Evolutionary conservation across 1,140 invertebrate species (phyloP).

Genomic region (Notospermus geniculatus): DNA sequence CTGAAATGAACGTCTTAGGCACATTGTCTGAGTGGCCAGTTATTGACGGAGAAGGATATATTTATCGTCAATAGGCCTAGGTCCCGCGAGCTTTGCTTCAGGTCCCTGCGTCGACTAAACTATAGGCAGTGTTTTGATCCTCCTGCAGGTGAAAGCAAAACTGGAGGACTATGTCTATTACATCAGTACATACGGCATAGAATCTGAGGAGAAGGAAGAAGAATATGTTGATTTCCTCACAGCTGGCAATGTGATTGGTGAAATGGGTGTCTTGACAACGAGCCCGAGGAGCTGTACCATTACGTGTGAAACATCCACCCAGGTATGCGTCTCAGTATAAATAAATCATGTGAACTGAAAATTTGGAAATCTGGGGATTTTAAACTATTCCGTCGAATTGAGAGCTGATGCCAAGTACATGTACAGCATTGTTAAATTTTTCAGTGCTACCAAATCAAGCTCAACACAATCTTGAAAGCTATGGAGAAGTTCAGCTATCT

Average conservation of each 20-base stretch:
- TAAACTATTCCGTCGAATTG: not conserved
- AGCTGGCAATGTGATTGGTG: conserved; percentile 55
- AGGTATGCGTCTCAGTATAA: conserved; percentile 29
- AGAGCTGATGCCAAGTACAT: not conserved
- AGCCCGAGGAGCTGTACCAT: conserved; percentile 43
- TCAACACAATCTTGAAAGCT: not conserved
- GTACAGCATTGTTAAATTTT: not conserved
- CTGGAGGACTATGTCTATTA: not conserved
- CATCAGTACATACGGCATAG: not conserved
- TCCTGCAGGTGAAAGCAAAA: not conserved
- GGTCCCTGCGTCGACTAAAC: too few relatives aligned
- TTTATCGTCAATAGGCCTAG: too few relatives aligned
- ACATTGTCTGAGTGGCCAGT: too few relatives aligned
- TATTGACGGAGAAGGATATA: too few relatives aligned
- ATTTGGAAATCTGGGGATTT: not conserved
- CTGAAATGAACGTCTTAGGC: too few relatives aligned
- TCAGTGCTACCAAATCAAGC: too few relatives aligned
- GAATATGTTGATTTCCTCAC: conserved; percentile 52
- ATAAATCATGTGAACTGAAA: not conserved
- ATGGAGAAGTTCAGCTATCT: conserved; percentile 18
- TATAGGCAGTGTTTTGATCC: too few relatives aligned
- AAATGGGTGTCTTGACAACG: conserved; percentile 54
- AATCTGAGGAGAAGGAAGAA: conserved; percentile 13
- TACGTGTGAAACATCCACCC: conserved; percentile 55
- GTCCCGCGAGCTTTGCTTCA: too few relatives aligned